phyloP scores from a whole-genome alignment of 1,140 invertebrate genomes.

The Leptinotarsa undecemlineata region DNA sequence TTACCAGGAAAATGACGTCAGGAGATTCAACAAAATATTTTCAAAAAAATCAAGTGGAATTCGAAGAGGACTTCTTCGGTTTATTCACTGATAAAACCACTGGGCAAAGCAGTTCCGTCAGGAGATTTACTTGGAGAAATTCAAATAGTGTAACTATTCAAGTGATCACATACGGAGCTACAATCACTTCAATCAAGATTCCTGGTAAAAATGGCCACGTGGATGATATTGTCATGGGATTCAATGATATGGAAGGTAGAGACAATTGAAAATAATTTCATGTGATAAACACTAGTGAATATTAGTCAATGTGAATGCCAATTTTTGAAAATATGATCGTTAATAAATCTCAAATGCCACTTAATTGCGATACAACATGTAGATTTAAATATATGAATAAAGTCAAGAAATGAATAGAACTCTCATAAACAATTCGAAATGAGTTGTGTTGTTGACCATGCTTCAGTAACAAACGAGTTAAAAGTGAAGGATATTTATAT shows the following conservation, averaged over 20 bases:
- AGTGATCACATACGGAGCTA: conserved; percentile 77
- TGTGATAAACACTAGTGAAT: too few relatives aligned
- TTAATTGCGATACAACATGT: background rate
- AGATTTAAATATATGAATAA: background rate
- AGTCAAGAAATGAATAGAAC: too few relatives aligned
- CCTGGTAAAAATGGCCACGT: conserved; percentile 70
- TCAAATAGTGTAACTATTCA: conserved; percentile 62
- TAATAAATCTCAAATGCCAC: too few relatives aligned
- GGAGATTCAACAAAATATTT: conserved; percentile 7
- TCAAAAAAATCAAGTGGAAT: conserved; percentile 35
- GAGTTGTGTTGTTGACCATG: too few relatives aligned
- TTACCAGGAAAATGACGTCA: background rate
- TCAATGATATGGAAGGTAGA: conserved; percentile 70
- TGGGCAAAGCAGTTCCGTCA: conserved; percentile 41
- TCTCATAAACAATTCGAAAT: too few relatives aligned
- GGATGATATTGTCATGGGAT: conserved; percentile 77
- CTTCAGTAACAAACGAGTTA: too few relatives aligned
- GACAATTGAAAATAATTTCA: background rate
- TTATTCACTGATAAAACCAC: conserved; percentile 42
- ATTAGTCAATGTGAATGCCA: too few relatives aligned
- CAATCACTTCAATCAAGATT: conserved; percentile 73
- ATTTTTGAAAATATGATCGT: too few relatives aligned
- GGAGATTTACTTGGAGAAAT: conserved; percentile 66
- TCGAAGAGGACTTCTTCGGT: conserved; percentile 52
- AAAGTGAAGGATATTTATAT: too few relatives aligned